Evolutionary conservation across 2,113 vertebrate species (phyloP).

Genomic region (Carettochelys insculpta): DNA sequence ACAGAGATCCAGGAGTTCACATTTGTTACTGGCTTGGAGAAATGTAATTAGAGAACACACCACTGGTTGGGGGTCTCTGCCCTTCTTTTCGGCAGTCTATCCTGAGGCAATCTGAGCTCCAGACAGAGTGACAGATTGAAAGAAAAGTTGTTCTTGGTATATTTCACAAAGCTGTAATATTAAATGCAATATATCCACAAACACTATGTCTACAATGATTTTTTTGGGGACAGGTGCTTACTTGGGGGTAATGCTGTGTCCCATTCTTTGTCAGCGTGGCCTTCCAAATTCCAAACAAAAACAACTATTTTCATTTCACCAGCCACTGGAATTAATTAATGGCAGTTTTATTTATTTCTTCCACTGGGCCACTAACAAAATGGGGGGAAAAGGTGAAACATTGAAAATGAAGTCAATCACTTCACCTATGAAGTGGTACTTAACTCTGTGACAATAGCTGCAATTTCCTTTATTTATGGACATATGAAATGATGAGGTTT

Average conservation of each 20-base stretch:
- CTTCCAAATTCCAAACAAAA: neutral
- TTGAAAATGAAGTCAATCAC: neutral
- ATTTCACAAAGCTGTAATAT: neutral
- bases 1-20: neutral
- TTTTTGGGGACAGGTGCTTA: neutral
- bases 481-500: neutral
- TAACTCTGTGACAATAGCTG: neutral
- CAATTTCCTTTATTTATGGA: neutral
- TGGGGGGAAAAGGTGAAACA: neutral
- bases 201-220: neutral
- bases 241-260: neutral
- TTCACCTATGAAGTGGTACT: neutral
- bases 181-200: neutral
- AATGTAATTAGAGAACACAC: neutral
- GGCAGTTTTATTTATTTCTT: neutral
- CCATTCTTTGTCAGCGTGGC: neutral
- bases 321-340: neutral
- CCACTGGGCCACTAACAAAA: neutral
- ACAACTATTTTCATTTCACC: neutral
- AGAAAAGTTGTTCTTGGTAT: neutral
- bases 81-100: neutral
- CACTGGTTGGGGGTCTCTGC: neutral
- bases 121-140: neutral
- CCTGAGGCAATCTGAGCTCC: neutral
- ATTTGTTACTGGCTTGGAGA: neutral